These are phyloP conservation scores for Cartodere bifasciata DNA, from an alignment of 2,888 invertebrate genomes.

Conservation along the genomic window DNA sequence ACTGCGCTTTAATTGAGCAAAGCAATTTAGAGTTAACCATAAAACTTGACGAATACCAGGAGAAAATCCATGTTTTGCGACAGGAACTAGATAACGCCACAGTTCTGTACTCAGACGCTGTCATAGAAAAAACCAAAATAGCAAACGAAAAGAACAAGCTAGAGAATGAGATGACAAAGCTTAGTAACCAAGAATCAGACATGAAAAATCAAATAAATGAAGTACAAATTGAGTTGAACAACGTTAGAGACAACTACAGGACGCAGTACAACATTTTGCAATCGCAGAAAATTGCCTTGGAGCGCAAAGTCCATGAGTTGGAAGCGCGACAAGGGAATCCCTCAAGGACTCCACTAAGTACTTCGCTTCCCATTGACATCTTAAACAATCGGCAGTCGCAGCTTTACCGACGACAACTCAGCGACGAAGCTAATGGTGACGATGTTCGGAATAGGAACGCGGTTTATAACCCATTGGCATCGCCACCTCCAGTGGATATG, in stretches of 20 bases:
- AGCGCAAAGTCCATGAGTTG: slow-evolving; percentile 32
- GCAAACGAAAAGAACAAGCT: slow-evolving; percentile 55
- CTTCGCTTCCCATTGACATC: not conserved
- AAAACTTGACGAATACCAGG: slow-evolving; percentile 29
- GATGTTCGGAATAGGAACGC: not conserved
- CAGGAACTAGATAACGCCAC: slow-evolving; percentile 58
- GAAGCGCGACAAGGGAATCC: too few relatives aligned
- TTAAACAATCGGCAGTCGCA: slow-evolving; percentile 16
- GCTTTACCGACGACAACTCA: slow-evolving; percentile 25
- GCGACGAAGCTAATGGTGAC: too few relatives aligned
- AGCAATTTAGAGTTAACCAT: slow-evolving; percentile 23
- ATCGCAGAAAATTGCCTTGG: slow-evolving; percentile 37
- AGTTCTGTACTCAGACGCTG: slow-evolving; percentile 59
- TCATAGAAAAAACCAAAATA: slow-evolving; percentile 59
- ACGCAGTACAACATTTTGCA: slow-evolving; percentile 24
- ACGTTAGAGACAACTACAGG: slow-evolving; percentile 23
- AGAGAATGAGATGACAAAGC: slow-evolving; percentile 49
- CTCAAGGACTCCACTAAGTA: too few relatives aligned
- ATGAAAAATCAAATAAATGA: slow-evolving; percentile 32
- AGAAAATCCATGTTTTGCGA: slow-evolving; percentile 43
- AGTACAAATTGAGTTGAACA: slow-evolving; percentile 26
- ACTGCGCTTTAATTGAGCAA: slow-evolving; percentile 26
- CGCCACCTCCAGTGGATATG: slow-evolving; percentile 19
- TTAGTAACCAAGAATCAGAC: slow-evolving; percentile 39
- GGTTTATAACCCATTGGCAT: not conserved